Conservation (phyloP, 2,113 vertebrate genomes). For the Calcarius ornatus region DNA sequence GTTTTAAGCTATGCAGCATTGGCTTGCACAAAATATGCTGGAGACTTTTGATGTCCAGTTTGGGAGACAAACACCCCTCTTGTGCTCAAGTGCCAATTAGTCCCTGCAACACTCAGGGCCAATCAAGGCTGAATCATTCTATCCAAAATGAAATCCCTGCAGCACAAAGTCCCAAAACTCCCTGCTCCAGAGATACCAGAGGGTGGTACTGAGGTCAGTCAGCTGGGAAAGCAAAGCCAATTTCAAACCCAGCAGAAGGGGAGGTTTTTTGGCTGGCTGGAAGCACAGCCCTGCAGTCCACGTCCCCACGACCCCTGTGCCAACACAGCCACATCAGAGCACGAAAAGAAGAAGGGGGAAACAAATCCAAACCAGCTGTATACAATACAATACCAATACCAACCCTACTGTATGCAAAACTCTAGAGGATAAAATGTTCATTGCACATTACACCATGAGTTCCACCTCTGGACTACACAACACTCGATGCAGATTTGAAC, state of each 20-base stretch:
- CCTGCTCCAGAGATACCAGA: not conserved
- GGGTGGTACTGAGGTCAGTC: not conserved
- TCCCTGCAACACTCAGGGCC: not conserved
- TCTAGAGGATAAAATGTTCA: not conserved
- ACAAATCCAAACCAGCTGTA: too few relatives aligned
- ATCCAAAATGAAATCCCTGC: not conserved
- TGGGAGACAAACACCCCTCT: not conserved
- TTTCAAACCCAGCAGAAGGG: not conserved
- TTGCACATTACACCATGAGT: accelerated
- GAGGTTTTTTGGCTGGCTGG: not conserved
- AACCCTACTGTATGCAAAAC: not conserved
- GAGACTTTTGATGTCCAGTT: not conserved
- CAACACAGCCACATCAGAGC: not conserved
- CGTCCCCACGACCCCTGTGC: not conserved
- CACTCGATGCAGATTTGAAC: not conserved
- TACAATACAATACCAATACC: too few relatives aligned
- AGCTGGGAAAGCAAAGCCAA: not conserved
- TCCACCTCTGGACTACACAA: not conserved
- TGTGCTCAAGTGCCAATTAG: not conserved
- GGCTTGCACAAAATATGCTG: not conserved
- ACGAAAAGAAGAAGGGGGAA: accelerated
- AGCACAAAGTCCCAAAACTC: not conserved
- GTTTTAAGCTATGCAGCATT: not conserved
- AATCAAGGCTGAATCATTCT: not conserved
- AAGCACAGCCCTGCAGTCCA: not conserved